Conservation (phyloP, 2,113 vertebrate species). For the Corydoras sp. region DNA sequence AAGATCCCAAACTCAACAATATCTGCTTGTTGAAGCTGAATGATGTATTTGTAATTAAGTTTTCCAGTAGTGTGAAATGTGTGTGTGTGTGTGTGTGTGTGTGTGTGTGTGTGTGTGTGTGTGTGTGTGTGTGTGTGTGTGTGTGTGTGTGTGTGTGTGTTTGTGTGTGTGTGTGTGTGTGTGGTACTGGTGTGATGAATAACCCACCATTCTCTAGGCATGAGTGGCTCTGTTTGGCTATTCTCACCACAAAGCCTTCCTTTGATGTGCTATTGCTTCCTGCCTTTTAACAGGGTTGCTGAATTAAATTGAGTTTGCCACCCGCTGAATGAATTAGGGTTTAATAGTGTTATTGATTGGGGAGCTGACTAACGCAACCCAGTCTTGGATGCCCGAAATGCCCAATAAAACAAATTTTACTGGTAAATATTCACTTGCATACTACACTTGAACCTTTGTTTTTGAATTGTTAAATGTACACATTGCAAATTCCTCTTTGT, state of each 20-base stretch:
- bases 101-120: conserved; percentile 31
- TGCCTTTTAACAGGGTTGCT: conserved; percentile 62
- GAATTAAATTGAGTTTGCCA: conserved; percentile 60
- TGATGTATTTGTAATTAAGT: background rate
- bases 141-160: conserved; percentile 30
- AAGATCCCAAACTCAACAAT: too few relatives aligned
- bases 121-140: conserved; percentile 29
- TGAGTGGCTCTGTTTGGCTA: conserved; percentile 65
- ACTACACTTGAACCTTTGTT: background rate
- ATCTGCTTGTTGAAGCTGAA: too few relatives aligned
- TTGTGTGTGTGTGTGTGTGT: conserved; percentile 36
- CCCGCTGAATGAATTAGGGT: conserved; percentile 59
- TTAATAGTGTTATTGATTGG: conserved; percentile 66
- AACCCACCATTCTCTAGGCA: conserved; percentile 48
- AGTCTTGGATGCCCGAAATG: background rate
- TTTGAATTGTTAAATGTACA: too few relatives aligned
- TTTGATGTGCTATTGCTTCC: conserved; percentile 69
- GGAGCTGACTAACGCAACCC: conserved; percentile 37
- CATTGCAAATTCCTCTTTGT: too few relatives aligned
- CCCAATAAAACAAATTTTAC: background rate
- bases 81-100: conserved; percentile 27
- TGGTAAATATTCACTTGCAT: background rate
- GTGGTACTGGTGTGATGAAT: conserved; percentile 43
- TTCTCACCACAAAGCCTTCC: conserved; percentile 63
- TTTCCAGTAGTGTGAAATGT: conserved; percentile 2